Evolutionary conservation across 2,797 vertebrate genomes (phyloP).

Genomic region (Paramormyrops hopkinsi): DNA sequence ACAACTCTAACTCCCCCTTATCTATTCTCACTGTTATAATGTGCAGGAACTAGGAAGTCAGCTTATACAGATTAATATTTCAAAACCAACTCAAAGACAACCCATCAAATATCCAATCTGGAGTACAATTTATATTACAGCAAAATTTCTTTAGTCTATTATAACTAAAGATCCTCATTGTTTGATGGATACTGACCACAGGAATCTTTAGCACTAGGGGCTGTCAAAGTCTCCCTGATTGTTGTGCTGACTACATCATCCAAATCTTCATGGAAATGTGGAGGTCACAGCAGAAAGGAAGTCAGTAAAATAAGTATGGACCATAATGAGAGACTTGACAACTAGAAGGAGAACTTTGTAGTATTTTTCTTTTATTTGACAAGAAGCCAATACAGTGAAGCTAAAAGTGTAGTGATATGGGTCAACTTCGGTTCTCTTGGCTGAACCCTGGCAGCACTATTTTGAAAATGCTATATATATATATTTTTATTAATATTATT

Average conservation of each 20-base stretch:
- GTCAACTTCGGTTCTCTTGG: neutral
- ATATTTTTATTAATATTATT: neutral
- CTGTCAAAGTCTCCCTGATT: neutral
- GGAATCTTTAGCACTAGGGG: neutral
- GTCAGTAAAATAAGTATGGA: neutral
- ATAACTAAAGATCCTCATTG: neutral
- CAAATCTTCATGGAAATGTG: neutral
- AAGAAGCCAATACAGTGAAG: neutral
- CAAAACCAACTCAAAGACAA: neutral
- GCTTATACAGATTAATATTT: neutral
- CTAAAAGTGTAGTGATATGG: neutral
- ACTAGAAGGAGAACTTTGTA: neutral
- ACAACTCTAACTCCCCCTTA: neutral
- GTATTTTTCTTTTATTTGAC: neutral
- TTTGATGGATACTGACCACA: neutral
- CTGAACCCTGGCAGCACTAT: neutral
- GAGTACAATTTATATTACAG: neutral
- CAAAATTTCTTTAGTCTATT: neutral
- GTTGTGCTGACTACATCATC: neutral
- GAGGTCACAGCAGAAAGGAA: neutral
- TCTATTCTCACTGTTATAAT: neutral
- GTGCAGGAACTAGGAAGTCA: neutral
- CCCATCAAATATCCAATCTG: neutral
- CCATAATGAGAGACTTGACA: neutral
- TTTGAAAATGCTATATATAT: neutral